A percentile compares a stretch with the other conserved stretches of the same genome.
Conservation (phyloP, 1,140 invertebrate species). For the Nebria ingens region DNA sequence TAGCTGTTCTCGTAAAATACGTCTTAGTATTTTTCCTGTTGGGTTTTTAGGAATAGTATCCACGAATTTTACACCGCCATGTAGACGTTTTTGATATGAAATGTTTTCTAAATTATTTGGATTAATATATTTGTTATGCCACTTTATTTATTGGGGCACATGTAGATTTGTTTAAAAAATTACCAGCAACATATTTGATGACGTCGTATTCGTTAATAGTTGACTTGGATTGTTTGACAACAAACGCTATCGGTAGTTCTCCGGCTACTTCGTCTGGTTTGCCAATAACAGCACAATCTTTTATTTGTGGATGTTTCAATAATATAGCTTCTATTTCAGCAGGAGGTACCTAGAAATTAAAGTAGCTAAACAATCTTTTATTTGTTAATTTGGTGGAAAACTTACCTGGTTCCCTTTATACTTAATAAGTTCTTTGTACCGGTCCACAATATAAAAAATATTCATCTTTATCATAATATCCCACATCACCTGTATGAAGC, state of each 20-base stretch:
- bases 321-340: conserved; percentile 63
- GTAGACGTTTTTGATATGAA: conserved; percentile 53
- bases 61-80: conserved; percentile 54
- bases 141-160: too few species aligned
- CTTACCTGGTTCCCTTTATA: conserved; percentile 66
- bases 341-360: background rate
- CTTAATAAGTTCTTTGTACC: conserved; percentile 72
- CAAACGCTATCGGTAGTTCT: conserved; percentile 59
- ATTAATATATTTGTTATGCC: conserved; percentile 33
- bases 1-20: conserved; percentile 21
- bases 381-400: background rate
- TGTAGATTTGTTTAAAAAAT: too few species aligned
- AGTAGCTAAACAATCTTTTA: background rate
- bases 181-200: conserved; percentile 34
- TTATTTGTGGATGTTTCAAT: conserved; percentile 49
- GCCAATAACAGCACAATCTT: conserved; percentile 63
- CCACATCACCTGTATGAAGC: conserved; percentile 67
- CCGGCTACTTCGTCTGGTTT: conserved; percentile 50
- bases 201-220: conserved; percentile 39
- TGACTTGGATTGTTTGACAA: conserved; percentile 43
- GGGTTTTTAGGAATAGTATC: conserved; percentile 60
- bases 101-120: conserved; percentile 51
- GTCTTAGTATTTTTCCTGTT: conserved; percentile 64
- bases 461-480: conserved; percentile 55
- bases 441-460: conserved; percentile 63